Percentiles rank a stretch among this genome's conserved stretches.
phyloP scores from a whole-genome alignment of 2,113 vertebrate genomes.

The Abramis brama region DNA sequence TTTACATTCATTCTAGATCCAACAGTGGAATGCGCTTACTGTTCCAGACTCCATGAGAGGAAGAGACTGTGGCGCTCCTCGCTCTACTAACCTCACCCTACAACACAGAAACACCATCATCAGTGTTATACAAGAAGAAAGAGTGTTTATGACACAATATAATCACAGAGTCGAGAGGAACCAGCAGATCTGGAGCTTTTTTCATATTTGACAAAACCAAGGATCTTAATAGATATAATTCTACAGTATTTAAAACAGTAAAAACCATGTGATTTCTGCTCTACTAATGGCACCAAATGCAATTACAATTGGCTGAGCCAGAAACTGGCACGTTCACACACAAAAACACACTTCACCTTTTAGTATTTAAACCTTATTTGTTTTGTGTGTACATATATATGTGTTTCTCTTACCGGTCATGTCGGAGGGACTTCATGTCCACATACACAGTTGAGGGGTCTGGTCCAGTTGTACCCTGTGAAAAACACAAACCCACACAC shows the following conservation, averaged over 20 bases:
- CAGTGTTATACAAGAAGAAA: background rate
- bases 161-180: background rate
- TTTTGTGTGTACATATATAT: background rate
- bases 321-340: background rate
- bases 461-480: constrained; percentile 93
- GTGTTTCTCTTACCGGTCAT: constrained; percentile 86
- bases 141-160: background rate
- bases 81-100: constrained; percentile 94
- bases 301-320: background rate
- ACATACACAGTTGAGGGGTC: constrained; percentile 97
- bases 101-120: constrained; percentile 21
- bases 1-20: background rate
- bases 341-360: background rate
- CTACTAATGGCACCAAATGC: background rate
- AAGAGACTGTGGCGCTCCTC: constrained; percentile 95
- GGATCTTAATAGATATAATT: background rate
- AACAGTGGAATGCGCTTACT: constrained; percentile 74
- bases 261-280: background rate
- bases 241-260: background rate
- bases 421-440: constrained; percentile 95
- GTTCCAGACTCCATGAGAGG: constrained; percentile 96
- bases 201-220: background rate
- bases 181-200: background rate
- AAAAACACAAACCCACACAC: constrained; percentile 45
- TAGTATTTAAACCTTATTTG: background rate